Evolutionary conservation across 2,888 invertebrate genomes (phyloP), one percentile per base, ranked within the genome.

Genomic region (Hydrotaea cyrtoneurina): DNA sequence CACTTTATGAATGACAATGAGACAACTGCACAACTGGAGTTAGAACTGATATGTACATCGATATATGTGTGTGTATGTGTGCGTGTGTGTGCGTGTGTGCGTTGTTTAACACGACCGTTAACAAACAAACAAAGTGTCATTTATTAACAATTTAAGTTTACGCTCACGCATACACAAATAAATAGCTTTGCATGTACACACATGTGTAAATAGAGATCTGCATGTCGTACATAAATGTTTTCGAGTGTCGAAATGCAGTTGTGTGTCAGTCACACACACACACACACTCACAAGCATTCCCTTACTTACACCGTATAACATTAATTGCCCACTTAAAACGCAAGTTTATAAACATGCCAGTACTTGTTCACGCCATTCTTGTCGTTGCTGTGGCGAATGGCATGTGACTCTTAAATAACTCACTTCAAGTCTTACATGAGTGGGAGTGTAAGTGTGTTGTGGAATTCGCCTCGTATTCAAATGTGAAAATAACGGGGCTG

Each of bases 311-410:
- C 31, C 7, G 15, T 31, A 10, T 21, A 43, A 69, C 69, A 82
- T 86, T 86, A 87, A 87, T 87, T 87, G 87, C 86, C 86, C 87
- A 87, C 86, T 87, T 87, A 82, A 85, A 87, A 86, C 78, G 80
- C 86, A 85, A 83, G 79, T 80, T 80, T 64, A 72, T 53, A 78
- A 66, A 73, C 72, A 53, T 71, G 73, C 77, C 23, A 69, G 43
- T 21, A 69, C 76, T 64, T 76, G 62, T 59, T 59, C 59, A 43
- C 57, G 23, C 57, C 59, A 43, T 19, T 17, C 23, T 36, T 55
- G 23, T 57, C 43, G 39, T 39, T 39, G 39, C 10, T 39, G 59
- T 2, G 62, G 59, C 8, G 62, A 23, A 15, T n/a, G 36, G 36
- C 23, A 46, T 80, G 43, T 73, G 73, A 76, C 77, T 80, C 81